A percentile compares a stretch with the other conserved stretches of the same genome.
phyloP scores from a whole-genome alignment of 1,140 invertebrate genomes.

The Acromyrmex echinatior region DNA sequence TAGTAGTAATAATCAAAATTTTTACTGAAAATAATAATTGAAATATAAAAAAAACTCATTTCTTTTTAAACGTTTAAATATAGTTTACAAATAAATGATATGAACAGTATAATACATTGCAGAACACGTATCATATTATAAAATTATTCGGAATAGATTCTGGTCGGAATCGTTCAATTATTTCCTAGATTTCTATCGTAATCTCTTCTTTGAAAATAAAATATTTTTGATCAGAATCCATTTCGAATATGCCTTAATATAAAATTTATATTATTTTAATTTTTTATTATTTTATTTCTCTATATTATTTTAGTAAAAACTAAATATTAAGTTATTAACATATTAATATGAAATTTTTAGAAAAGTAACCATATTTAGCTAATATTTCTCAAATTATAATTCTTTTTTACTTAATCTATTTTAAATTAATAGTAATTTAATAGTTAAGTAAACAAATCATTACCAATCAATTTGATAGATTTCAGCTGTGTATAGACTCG shows the following conservation, averaged over 20 bases:
- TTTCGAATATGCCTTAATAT: too few species aligned
- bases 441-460: neutral
- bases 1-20: constrained; percentile 28
- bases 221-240: too few species aligned
- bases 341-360: neutral
- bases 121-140: too few species aligned
- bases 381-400: neutral
- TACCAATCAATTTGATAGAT: constrained; percentile 38
- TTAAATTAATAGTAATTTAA: neutral
- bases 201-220: too few species aligned
- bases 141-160: too few species aligned
- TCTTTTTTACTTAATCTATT: neutral
- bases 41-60: neutral
- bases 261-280: too few species aligned
- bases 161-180: too few species aligned
- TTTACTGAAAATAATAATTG: constrained; percentile 49
- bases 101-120: neutral
- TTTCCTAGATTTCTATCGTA: too few species aligned
- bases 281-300: too few species aligned
- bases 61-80: neutral
- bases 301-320: too few species aligned
- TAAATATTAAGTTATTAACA: too few species aligned
- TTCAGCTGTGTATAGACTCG: constrained; percentile 80
- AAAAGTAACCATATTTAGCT: neutral
- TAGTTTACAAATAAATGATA: neutral